These are phyloP conservation scores for Orussus abietinus DNA, from an alignment of 1,140 invertebrate genomes.

Conservation along the genomic window DNA sequence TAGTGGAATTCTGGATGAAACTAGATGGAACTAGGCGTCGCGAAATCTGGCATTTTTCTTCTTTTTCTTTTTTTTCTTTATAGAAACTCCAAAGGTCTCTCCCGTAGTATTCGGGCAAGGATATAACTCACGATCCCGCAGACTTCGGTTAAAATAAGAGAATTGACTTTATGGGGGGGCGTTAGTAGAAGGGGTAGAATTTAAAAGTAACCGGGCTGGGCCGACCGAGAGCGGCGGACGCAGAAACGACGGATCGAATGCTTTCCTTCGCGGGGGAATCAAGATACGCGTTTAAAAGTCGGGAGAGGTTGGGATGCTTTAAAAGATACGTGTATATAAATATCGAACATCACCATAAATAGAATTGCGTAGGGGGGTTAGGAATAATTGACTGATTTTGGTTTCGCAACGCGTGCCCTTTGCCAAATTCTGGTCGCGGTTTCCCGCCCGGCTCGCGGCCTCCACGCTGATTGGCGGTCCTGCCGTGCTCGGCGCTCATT, in stretches of 20 bases:
- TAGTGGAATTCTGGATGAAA: no score
- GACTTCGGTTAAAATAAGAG: conserved; percentile 15
- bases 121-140: no score
- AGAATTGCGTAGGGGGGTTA: conserved; percentile 23
- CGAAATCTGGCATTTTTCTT: no score
- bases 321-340: conserved; percentile 20
- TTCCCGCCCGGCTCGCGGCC: conserved; percentile 21
- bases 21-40: no score
- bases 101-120: no score
- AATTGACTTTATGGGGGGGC: conserved; percentile 11
- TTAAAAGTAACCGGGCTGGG: conserved; percentile 8
- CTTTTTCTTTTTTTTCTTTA: no score
- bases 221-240: no score
- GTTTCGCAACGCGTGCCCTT: conserved; percentile 27
- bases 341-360: conserved; percentile 35
- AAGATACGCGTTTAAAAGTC: conserved; percentile 9
- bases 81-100: no score
- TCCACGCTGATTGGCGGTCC: conserved; percentile 16
- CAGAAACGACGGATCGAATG: no score
- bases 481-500: conserved; percentile 5
- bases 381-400: conserved; percentile 47
- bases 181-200: conserved; percentile 2
- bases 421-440: conserved; percentile 29
- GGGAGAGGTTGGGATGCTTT: background rate
- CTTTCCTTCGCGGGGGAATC: no score